phyloP scores from a whole-genome alignment of 2,797 vertebrate species.

The Leuciscus waleckii region DNA sequence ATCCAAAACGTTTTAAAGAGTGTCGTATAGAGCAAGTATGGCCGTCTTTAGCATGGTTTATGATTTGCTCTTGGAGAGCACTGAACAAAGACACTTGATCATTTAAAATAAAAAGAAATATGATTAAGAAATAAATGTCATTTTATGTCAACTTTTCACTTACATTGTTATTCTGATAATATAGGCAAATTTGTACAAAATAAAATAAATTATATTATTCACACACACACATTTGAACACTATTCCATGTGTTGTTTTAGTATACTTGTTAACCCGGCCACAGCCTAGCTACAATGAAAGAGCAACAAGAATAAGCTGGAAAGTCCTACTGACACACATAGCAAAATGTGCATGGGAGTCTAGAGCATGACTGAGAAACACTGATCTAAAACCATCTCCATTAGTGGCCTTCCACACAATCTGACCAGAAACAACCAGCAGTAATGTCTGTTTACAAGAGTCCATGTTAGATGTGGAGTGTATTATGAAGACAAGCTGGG shows the following conservation, averaged over 20 bases:
- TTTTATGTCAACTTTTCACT: not conserved
- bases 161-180: not conserved
- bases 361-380: not conserved
- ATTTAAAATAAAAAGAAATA: not conserved
- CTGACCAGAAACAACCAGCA: constrained; percentile 16
- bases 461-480: constrained; percentile 10
- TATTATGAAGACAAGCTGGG: constrained; percentile 5
- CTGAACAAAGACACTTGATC: not conserved
- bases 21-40: not conserved
- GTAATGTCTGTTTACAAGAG: constrained; percentile 1
- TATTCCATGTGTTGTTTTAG: not conserved
- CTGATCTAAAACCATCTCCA: not conserved
- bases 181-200: too few species aligned
- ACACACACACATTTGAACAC: not conserved
- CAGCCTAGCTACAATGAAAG: not conserved
- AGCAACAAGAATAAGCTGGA: not conserved
- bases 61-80: not conserved
- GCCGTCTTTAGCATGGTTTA: not conserved
- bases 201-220: too few species aligned
- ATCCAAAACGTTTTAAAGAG: not conserved
- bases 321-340: not conserved
- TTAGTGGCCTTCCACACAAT: not conserved
- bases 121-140: not conserved
- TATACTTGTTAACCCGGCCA: not conserved
- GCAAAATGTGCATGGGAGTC: not conserved